Evolutionary conservation across 2,888 invertebrate species (phyloP).

Genomic region (Hirudinaria manillensis): DNA sequence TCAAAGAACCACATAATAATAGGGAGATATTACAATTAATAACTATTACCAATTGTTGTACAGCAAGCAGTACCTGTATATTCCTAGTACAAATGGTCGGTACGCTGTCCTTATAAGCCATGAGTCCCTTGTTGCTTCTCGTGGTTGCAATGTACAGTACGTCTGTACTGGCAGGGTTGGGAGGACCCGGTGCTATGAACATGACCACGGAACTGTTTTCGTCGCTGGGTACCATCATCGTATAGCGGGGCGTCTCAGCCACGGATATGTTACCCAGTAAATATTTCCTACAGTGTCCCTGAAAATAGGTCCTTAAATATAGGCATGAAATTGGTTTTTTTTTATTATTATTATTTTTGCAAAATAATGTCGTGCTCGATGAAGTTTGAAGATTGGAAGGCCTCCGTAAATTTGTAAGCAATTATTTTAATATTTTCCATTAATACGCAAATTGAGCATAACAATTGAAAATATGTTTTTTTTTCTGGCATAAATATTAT

Average conservation of each 20-base stretch:
- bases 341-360: no score
- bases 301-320: not conserved
- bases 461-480: no score
- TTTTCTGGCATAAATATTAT: no score
- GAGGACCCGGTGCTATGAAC: constrained; percentile 28
- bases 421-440: no score
- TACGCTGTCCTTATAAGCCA: constrained; percentile 60
- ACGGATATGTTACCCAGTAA: constrained; percentile 21
- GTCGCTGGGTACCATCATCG: constrained; percentile 28
- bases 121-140: constrained; percentile 41
- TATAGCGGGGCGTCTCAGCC: constrained; percentile 18
- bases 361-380: no score
- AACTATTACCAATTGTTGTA: no score
- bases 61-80: constrained; percentile 54
- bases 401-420: no score
- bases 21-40: no score
- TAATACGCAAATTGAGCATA: no score
- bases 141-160: constrained; percentile 92
- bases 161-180: constrained; percentile 15
- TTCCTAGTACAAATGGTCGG: constrained; percentile 87
- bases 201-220: constrained; percentile 27
- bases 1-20: no score
- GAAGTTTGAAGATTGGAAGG: no score
- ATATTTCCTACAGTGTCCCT: constrained; percentile 31
- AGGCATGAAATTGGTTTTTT: no score